A percentile compares a stretch with the other conserved stretches of the same genome.
These are phyloP conservation scores for Pherbina coryleti DNA, from an alignment of 2,888 invertebrate species.

Conservation along the genomic window DNA sequence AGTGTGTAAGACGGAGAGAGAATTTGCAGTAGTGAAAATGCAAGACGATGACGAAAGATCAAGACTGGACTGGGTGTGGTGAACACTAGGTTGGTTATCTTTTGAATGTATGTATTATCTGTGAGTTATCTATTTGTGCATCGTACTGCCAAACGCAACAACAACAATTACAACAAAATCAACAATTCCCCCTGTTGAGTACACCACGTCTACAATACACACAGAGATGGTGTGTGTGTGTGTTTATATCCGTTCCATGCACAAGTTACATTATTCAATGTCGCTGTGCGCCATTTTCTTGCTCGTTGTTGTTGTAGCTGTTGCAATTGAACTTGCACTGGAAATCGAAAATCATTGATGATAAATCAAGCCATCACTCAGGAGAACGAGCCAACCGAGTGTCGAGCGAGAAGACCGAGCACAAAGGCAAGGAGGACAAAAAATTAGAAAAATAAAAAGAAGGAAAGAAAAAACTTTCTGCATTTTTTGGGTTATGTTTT, in stretches of 20 bases:
- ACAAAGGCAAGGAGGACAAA: background rate
- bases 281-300: background rate
- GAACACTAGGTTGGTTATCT: background rate
- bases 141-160: background rate
- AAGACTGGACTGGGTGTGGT: background rate
- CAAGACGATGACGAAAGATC: background rate
- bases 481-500: too few species aligned
- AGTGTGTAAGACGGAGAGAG: background rate
- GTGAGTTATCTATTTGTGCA: constrained; percentile 11
- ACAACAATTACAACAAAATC: background rate
- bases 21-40: background rate
- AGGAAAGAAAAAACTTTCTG: too few species aligned
- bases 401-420: background rate
- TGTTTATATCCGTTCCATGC: background rate
- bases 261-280: constrained; percentile 17
- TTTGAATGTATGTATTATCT: background rate
- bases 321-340: background rate
- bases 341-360: constrained; percentile 23
- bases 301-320: background rate
- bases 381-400: background rate
- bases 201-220: background rate
- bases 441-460: background rate
- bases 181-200: background rate
- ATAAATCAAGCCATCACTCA: constrained; percentile 35
- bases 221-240: background rate